Evolutionary conservation across 2,113 vertebrate genomes (phyloP), one percentile per base, ranked within the genome.

Genomic region (Nipponia nippon): DNA sequence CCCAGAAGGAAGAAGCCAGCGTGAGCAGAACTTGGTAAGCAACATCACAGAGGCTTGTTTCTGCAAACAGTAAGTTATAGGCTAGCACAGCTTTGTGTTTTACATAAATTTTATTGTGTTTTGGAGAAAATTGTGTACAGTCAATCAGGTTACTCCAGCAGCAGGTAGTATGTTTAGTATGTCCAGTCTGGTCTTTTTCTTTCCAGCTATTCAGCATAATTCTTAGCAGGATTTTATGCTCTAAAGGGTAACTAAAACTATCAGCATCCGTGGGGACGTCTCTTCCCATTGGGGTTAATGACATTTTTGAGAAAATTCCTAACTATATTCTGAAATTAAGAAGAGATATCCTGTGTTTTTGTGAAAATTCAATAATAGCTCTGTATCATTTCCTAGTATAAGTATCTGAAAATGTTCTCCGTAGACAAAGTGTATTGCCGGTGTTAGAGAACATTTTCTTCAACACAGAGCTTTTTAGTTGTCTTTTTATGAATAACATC

Each of bases 21-120:
- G 1, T 30, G 36, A 69, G 36, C 65, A 82, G 63, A 63, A 58
- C 22, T 72, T 42, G n/a, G 20, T 72, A 65, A 65, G n/a, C n/a
- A 58, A n/a, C 2, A 12, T 66, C 23, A 56, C 30, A 46, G 69
- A 83, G 27, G 38, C 10, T 91, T 36, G 14, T 65, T 92, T 56
- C 52, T 61, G 62, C 59, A 85, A 72, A 79, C 27, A 87, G 13
- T 20, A 69, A 96, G 72, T 76, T 36, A 84, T 2, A 65, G 78
- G 44, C 78, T 72, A 75, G 52, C 77, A 77, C 69, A 79, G 52
- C 30, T 85, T 66, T 18, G 10, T 76, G 42, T 85, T 96, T 95
- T 71, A 95, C n/a, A 50, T 58, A 59, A 10, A 70, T 84, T 97
- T 97, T 97, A 97, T 95, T 97, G 70, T 88, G 58, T 94, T 93